Evolutionary conservation across 2,888 invertebrate species (phyloP).

Genomic region (Imbricaverruca yamaguchii): DNA sequence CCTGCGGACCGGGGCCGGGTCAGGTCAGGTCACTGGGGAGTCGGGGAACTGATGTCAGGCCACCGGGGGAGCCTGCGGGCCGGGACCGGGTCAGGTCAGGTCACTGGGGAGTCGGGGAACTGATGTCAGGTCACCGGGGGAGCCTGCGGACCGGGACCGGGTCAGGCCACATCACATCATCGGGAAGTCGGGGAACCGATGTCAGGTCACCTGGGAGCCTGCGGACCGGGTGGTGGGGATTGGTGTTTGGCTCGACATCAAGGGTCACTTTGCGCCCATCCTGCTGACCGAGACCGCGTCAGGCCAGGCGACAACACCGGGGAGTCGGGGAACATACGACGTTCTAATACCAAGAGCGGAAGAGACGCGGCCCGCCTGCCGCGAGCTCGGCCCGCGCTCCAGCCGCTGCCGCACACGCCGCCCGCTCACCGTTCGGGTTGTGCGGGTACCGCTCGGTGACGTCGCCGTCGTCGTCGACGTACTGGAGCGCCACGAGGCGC

Average conservation of each 20-base stretch:
- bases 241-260: conserved; percentile 78
- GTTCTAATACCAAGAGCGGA: too few species aligned
- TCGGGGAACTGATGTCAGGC: conserved; percentile 76
- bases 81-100: not conserved
- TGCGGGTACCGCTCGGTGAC: conserved; percentile 79
- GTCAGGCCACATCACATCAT: not conserved
- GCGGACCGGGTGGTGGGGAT: conserved; percentile 51
- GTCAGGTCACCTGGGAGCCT: conserved; percentile 59
- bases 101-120: conserved; percentile 51
- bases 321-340: too few species aligned
- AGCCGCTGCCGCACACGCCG: conserved; percentile 42
- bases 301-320: not conserved
- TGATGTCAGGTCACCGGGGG: conserved; percentile 69
- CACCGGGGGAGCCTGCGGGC: conserved; percentile 47
- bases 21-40: not conserved
- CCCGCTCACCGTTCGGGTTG: conserved; percentile 86
- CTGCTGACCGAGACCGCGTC: not conserved
- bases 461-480: conserved; percentile 67
- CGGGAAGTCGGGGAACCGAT: conserved; percentile 59
- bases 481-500: conserved; percentile 67
- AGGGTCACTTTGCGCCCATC: too few species aligned
- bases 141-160: conserved; percentile 23
- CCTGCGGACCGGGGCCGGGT: not conserved
- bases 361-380: too few species aligned
- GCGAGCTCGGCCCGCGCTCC: too few species aligned